A percentile compares a stretch with the other conserved stretches of the same genome.
phyloP scores from a whole-genome alignment of 2,113 vertebrate genomes.

The Camelus bactrianus region DNA sequence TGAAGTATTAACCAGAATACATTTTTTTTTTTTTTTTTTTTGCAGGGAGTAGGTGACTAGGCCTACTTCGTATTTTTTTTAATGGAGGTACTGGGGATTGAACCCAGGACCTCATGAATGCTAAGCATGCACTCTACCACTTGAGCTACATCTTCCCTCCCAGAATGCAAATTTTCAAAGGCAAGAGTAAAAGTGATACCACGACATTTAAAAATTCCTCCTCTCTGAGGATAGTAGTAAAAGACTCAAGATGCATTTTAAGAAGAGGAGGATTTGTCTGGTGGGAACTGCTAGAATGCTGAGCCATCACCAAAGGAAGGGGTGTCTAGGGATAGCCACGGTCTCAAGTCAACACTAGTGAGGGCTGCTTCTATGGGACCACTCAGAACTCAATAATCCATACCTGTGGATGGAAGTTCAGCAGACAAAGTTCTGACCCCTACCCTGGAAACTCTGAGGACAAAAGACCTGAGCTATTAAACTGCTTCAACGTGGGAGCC shows the following conservation, averaged over 20 bases:
- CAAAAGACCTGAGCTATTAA: neutral
- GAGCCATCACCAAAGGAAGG: neutral
- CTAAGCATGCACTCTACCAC: too few species aligned
- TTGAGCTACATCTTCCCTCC: too few species aligned
- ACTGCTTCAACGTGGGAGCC: neutral
- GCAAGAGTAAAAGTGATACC: neutral
- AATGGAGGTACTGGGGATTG: too few species aligned
- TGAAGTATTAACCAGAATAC: neutral
- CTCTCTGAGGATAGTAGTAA: neutral
- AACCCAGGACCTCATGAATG: too few species aligned
- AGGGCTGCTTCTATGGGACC: neutral
- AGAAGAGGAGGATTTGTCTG: neutral
- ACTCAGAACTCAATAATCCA: neutral
- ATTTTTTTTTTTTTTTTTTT: too few species aligned
- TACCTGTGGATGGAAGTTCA: neutral
- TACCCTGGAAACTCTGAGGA: neutral
- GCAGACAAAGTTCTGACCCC: neutral
- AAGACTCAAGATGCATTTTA: conserved; percentile 20
- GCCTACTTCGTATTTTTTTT: too few species aligned
- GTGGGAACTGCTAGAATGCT: neutral
- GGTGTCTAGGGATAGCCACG: neutral
- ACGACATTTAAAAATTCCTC: neutral
- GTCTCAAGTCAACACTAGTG: neutral
- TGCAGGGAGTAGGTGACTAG: too few species aligned
- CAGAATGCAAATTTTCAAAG: neutral